Base-by-base conservation (phyloP, 2,888 invertebrate genomes). In the Caenorhabditis doughertyi region DNA sequence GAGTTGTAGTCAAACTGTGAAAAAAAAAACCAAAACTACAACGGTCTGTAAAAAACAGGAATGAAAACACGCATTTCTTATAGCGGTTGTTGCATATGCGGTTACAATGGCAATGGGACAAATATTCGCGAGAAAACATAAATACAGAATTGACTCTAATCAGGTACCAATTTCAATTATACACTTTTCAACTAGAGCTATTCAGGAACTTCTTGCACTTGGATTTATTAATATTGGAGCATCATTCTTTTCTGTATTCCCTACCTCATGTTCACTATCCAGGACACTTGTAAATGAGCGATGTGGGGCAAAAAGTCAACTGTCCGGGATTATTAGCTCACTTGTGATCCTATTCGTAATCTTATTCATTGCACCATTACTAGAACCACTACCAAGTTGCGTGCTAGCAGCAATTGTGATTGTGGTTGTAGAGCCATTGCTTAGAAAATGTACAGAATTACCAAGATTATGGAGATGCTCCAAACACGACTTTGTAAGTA, bases 341-440 rank as follows among this genome's bases (percentile, higher is more conserved):
- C 67, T 92, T 0, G 93, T 96, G 42, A 93, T 97, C 27, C 93
- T 96, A 1, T 93, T 95, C 86, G 95, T 97, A 60, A 93, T 97
- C 80, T 93, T 97, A 72, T 95, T 95, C 94, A 94, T 97, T 84
- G 97, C 96, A 0, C 96, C 96, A 32, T 95, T 95, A 92, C 96
- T 97, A 92, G 95, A 95, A 92, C 93, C 94, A 55, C 93, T 97
- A 81, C 97, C 97, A 68, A 94, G 94, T 91, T 89, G 89, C 32
- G 90, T 92, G 1, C 89, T 93, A 0, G 92, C 92, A 3, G 89
- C 92, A 21, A 92, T 93, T 60, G 92, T 93, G 35, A 87, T 92
- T n/a, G 92, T 92, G 0, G 91, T 92, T 0, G 87, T 93, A 16
- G 90, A 92, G 81, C 92, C 92, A 0, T 89, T 93, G 7, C 90